phyloP scores from a whole-genome alignment of 1,140 invertebrate genomes.

The Myzus persicae region DNA sequence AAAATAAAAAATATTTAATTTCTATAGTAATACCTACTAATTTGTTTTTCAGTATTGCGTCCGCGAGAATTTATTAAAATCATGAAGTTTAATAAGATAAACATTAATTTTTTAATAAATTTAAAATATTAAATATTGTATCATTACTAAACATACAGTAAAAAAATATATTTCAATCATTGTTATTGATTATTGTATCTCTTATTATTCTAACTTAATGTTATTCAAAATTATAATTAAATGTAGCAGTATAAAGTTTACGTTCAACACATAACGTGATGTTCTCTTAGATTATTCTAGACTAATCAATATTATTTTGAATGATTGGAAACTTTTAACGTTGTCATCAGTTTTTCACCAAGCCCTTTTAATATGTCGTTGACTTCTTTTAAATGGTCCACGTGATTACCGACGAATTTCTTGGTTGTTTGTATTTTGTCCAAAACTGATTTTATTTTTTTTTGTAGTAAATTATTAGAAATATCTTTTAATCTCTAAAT shows the following conservation, averaged over 20 bases:
- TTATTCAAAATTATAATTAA: background rate
- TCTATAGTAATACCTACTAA: too few species aligned
- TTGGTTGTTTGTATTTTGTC: conserved; percentile 38
- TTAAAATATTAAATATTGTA: background rate
- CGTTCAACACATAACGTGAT: background rate
- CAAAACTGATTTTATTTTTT: conserved; percentile 15
- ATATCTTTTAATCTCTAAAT: conserved; percentile 27
- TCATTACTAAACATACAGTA: background rate
- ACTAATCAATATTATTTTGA: background rate
- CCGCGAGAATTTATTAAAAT: background rate
- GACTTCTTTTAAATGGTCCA: background rate
- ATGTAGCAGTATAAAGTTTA: background rate
- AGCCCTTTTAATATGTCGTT: background rate
- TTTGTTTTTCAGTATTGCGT: background rate
- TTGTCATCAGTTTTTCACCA: background rate
- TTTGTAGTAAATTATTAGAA: background rate
- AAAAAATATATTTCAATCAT: background rate
- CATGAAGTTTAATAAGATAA: background rate
- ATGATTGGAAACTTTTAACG: background rate
- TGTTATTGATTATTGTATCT: background rate
- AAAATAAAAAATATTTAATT: background rate
- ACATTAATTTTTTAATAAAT: background rate
- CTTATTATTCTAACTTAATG: background rate
- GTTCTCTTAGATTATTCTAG: background rate
- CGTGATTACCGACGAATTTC: conserved; percentile 18